Percentiles rank a stretch among this genome's conserved stretches.
Evolutionary conservation across 2,888 invertebrate species (phyloP).

Genomic region (Nebria brevicollis): DNA sequence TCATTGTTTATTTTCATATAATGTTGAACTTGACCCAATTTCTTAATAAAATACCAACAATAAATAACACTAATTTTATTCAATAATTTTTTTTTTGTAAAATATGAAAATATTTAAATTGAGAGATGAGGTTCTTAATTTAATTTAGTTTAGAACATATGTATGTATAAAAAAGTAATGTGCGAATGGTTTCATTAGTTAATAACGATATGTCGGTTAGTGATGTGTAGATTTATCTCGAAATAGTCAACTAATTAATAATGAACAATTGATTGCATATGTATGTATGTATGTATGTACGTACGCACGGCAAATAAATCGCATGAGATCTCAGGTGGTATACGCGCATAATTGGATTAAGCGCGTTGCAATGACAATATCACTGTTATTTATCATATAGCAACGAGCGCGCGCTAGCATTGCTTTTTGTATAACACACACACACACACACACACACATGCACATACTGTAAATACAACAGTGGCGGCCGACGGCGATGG

Average conservation of each 20-base stretch:
- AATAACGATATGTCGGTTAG: too few relatives aligned
- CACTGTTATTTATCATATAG: constrained; percentile 35
- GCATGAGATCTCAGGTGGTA: constrained; percentile 37
- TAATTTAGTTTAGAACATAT: too few relatives aligned
- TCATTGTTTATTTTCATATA: too few relatives aligned
- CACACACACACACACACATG: not conserved
- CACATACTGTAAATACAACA: not conserved
- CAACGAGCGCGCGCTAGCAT: not conserved
- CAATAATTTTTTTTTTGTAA: too few relatives aligned
- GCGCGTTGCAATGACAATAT: constrained; percentile 40
- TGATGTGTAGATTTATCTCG: not conserved
- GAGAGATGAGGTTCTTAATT: too few relatives aligned
- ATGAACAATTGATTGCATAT: constrained; percentile 28
- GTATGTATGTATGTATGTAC: not conserved
- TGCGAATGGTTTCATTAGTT: too few relatives aligned
- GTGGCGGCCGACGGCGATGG: not conserved
- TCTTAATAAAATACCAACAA: too few relatives aligned
- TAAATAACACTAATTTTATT: too few relatives aligned
- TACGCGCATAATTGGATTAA: constrained; percentile 41
- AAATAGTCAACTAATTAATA: constrained; percentile 8
- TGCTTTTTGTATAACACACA: not conserved
- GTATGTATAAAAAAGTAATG: too few relatives aligned
- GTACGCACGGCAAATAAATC: constrained; percentile 31
- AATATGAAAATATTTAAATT: too few relatives aligned
- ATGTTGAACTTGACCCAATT: too few relatives aligned